phyloP scores from a whole-genome alignment of 2,797 vertebrate species.

The Bovichtus variegatus region DNA sequence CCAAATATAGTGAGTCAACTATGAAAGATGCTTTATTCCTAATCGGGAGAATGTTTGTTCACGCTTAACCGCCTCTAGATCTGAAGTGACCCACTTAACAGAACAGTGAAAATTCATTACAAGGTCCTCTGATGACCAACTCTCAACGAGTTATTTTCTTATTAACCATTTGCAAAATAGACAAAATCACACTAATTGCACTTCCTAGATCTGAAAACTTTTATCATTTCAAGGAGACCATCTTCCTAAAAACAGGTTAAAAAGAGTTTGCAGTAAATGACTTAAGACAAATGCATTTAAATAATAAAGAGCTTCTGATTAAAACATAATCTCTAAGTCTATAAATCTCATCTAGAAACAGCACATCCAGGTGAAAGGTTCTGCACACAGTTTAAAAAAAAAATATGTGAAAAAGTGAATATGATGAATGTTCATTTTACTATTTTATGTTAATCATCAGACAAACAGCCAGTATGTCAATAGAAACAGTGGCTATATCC shows the following conservation, averaged over 20 bases:
- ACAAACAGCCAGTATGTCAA: slow-evolving; percentile 52
- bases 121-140: slow-evolving; percentile 16
- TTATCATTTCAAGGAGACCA: not conserved
- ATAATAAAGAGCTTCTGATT: slow-evolving; percentile 20
- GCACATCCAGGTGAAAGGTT: slow-evolving; percentile 6
- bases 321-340: not conserved
- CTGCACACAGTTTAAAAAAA: too few species aligned
- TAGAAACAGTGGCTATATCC: slow-evolving; percentile 30
- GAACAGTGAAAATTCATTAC: slow-evolving; percentile 45
- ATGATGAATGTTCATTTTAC: slow-evolving; percentile 31
- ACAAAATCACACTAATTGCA: slow-evolving; percentile 8
- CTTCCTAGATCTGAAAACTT: too few species aligned
- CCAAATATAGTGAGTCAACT: slow-evolving; percentile 19
- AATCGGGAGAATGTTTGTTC: slow-evolving; percentile 35
- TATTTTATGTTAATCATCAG: slow-evolving; percentile 46
- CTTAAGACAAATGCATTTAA: not conserved
- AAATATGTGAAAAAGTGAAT: too few species aligned
- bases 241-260: not conserved
- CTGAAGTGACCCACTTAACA: slow-evolving; percentile 57
- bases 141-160: not conserved
- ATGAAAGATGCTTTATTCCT: slow-evolving; percentile 34
- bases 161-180: not conserved
- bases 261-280: not conserved
- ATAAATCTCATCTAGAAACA: not conserved
- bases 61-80: slow-evolving; percentile 44